A percentile compares a stretch with the other conserved stretches of the same genome.
These are phyloP conservation scores for Dermatemys mawii DNA, from an alignment of 2,113 vertebrate genomes.

Conservation along the genomic window DNA sequence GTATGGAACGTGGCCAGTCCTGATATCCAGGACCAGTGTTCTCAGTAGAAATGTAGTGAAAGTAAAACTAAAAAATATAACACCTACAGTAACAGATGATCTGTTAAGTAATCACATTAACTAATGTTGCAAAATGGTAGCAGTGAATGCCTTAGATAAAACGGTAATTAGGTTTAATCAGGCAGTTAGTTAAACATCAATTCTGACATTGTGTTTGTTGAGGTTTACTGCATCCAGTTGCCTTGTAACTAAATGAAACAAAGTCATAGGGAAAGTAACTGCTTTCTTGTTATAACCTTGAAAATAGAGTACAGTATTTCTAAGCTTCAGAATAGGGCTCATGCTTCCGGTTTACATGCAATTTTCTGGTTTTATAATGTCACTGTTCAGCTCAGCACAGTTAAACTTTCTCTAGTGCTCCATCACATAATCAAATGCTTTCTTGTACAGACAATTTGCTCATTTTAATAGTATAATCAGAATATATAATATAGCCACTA, in stretches of 20 bases:
- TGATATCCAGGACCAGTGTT: neutral
- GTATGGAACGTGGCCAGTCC: neutral
- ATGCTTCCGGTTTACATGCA: neutral
- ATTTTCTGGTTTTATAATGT: neutral
- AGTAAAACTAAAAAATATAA: fast-evolving
- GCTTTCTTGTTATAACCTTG: neutral
- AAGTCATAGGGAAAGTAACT: neutral
- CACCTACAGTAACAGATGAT: fast-evolving
- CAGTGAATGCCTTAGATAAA: neutral
- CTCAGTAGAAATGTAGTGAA: neutral
- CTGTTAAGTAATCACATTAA: neutral
- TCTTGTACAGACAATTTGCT: too few species aligned
- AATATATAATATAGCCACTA: neutral
- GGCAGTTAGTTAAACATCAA: neutral
- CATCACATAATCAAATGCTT: neutral
- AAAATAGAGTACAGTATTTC: neutral
- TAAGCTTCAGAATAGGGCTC: neutral
- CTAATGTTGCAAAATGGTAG: neutral
- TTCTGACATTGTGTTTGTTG: neutral
- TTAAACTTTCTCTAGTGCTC: neutral
- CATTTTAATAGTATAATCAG: neutral
- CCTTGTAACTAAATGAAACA: neutral
- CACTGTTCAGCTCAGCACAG: too few species aligned
- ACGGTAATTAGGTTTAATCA: neutral
- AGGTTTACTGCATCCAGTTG: neutral